Conservation (phyloP, 2,888 invertebrate genomes). For the Argynnis bischoffii region DNA sequence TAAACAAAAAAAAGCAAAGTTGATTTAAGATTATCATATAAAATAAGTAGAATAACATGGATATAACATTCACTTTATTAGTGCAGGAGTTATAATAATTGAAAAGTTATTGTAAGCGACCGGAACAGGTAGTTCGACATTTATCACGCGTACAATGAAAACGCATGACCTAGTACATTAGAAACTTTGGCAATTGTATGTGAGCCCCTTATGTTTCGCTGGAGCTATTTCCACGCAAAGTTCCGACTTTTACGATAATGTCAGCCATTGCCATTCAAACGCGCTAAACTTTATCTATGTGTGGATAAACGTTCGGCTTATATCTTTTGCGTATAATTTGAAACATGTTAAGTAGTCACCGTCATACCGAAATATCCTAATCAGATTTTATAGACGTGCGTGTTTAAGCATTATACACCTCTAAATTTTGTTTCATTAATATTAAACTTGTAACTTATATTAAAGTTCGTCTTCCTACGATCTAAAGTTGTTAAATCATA, state of each 20-base stretch:
- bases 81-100: constrained; percentile 4
- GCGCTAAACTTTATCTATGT: constrained; percentile 81
- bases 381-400: constrained; percentile 3
- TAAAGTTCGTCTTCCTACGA: too few species aligned
- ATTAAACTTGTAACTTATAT: too few species aligned
- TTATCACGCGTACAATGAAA: constrained; percentile 72
- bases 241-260: constrained; percentile 82
- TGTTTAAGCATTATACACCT: background rate
- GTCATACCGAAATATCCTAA: constrained; percentile 8
- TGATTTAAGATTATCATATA: too few species aligned
- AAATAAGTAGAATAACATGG: background rate
- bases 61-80: constrained; percentile 1
- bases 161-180: constrained; percentile 74
- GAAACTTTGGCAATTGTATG: constrained; percentile 80
- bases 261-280: constrained; percentile 81
- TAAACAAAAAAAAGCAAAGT: too few species aligned
- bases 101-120: constrained; percentile 21
- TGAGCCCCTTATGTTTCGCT: constrained; percentile 80
- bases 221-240: constrained; percentile 77
- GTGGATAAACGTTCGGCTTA: constrained; percentile 75
- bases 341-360: constrained; percentile 38
- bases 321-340: constrained; percentile 56
- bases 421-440: background rate
- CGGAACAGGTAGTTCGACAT: constrained; percentile 63
- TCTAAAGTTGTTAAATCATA: too few species aligned